Evolutionary conservation across 2,888 invertebrate genomes (phyloP), one percentile per base, ranked within the genome.

Genomic region (Synergus itoensis): DNA sequence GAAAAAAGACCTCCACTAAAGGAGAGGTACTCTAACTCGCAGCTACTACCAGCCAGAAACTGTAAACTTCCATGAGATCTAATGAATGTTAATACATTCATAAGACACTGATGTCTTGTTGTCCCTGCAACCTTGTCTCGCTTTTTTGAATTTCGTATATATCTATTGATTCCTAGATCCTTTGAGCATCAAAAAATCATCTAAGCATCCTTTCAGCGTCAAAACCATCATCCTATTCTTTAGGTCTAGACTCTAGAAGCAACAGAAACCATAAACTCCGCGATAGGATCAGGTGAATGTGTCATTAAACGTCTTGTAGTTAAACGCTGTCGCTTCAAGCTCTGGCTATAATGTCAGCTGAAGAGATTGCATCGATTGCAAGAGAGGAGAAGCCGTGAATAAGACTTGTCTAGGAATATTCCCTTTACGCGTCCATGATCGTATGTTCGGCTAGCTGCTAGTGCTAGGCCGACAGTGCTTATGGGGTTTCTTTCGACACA

Each of bases 331-430:
- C 53, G 36, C 73, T 53, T 40, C 12, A 53, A 48, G 40, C 48
- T 48, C 16, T 73, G 16, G 14, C 53, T 73, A n/a, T 73, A 73
- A 53, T 73, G 73, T 73, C 73, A 73, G 53, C n/a, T 45, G 21
- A 48, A 48, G n/a, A 53, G 73, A 53, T 73, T 73, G 73, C 73
- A 73, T 73, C 53, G 53, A 73, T 73, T 53, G 40, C 53, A 48
- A 40, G 73, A 73, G 69, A 36, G 57, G 53, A 73, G 73, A 40
- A 73, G 41, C 41, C 65, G 65, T 65, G 40, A 73, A 73, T 73
- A 57, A 73, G 36, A 53, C 48, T 73, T 53, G 48, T 73, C 73
- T 73, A 73, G 53, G 53, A 73, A 73, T 57, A 53, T 69, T 48
- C 28, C 45, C 53, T 73, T 53, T 40, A 41, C 41, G 41, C 40